phyloP scores from a whole-genome alignment of 2,113 vertebrate genomes.

The Ginglymostoma cirratum region DNA sequence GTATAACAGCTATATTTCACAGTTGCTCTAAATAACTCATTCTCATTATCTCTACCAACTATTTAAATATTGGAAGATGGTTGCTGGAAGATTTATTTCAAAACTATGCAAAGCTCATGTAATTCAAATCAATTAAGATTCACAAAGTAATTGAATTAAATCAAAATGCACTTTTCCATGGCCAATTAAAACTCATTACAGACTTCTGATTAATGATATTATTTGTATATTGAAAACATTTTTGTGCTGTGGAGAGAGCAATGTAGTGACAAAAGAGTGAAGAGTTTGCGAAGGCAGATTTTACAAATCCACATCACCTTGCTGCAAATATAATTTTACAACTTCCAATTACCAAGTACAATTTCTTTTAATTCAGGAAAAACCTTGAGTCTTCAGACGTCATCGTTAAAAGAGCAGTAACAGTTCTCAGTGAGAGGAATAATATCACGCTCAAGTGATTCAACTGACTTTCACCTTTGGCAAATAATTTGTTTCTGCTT shows the following conservation, averaged over 20 bases:
- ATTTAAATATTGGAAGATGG: background rate
- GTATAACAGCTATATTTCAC: background rate
- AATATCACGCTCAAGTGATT: background rate
- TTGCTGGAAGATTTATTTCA: background rate
- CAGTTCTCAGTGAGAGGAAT: background rate
- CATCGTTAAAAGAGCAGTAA: too few relatives aligned
- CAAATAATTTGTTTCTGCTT: background rate
- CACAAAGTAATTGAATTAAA: background rate
- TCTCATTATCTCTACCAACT: background rate
- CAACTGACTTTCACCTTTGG: background rate
- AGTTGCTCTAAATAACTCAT: background rate
- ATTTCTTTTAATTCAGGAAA: background rate
- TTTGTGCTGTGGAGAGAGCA: too few relatives aligned
- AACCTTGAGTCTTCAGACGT: background rate
- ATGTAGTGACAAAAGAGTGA: background rate
- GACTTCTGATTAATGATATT: background rate
- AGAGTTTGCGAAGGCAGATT: background rate
- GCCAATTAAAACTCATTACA: background rate
- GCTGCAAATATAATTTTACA: background rate
- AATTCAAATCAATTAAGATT: constrained; percentile 7
- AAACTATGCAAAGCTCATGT: background rate
- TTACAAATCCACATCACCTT: background rate
- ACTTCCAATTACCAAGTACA: background rate
- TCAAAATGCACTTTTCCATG: background rate
- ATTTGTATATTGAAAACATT: background rate